These are phyloP conservation scores for Leucozona laternaria DNA, from an alignment of 2,888 invertebrate genomes.

Conservation along the genomic window DNA sequence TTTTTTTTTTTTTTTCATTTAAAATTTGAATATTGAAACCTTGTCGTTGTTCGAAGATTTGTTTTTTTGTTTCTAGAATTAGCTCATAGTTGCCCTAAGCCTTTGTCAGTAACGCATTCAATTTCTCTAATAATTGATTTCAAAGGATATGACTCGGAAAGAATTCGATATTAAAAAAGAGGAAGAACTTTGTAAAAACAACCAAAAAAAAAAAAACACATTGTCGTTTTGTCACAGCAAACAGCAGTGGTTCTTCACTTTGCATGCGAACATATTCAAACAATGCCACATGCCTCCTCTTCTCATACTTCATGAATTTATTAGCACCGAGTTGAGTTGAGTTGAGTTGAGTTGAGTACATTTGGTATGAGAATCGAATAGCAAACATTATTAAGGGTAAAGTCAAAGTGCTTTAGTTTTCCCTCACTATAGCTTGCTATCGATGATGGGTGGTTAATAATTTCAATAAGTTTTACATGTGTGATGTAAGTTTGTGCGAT, in stretches of 20 bases:
- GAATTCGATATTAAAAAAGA: slow-evolving; percentile 13
- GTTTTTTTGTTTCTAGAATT: neutral
- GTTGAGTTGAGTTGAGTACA: too few species aligned
- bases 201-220: slow-evolving; percentile 6
- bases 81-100: slow-evolving; percentile 4
- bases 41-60: neutral
- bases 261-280: slow-evolving; percentile 29
- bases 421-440: slow-evolving; percentile 29
- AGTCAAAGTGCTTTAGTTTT: slow-evolving; percentile 55
- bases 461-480: slow-evolving; percentile 52
- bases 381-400: slow-evolving; percentile 48
- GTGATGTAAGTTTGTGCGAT: neutral
- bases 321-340: neutral
- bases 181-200: neutral
- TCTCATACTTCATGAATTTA: slow-evolving; percentile 16
- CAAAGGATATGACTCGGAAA: slow-evolving; percentile 16
- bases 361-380: slow-evolving; percentile 1
- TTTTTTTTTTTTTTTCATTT: neutral
- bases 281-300: slow-evolving; percentile 53
- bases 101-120: slow-evolving; percentile 17
- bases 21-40: neutral
- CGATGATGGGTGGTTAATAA: slow-evolving; percentile 73
- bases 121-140: slow-evolving; percentile 49
- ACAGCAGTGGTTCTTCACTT: slow-evolving; percentile 23
- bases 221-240: slow-evolving; percentile 36